These are phyloP conservation scores for Neodiprion fabricii DNA, from an alignment of 1,140 invertebrate genomes.

Conservation along the genomic window DNA sequence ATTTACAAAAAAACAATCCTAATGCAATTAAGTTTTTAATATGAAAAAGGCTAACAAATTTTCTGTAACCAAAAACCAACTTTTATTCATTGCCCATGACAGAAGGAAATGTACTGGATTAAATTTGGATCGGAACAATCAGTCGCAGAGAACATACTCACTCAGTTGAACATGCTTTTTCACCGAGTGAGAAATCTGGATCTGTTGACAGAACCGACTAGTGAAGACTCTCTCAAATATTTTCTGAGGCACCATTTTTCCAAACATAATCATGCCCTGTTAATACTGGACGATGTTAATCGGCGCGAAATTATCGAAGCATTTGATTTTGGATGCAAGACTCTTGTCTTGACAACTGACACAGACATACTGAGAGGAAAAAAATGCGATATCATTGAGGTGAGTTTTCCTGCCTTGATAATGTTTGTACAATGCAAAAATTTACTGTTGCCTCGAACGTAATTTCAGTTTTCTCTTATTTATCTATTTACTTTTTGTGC, in stretches of 20 bases:
- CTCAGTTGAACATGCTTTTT: slow-evolving; percentile 51
- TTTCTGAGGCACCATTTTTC: slow-evolving; percentile 61
- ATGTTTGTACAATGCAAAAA: neutral
- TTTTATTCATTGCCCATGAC: neutral
- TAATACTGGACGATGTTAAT: slow-evolving; percentile 73
- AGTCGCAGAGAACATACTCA: slow-evolving; percentile 51
- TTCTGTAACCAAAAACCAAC: neutral
- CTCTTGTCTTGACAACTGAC: slow-evolving; percentile 71
- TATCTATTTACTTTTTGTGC: neutral
- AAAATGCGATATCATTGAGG: slow-evolving; percentile 40
- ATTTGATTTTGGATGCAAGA: slow-evolving; percentile 74
- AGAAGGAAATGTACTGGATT: slow-evolving; percentile 58
- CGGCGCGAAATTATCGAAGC: slow-evolving; percentile 64
- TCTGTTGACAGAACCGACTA: slow-evolving; percentile 27
- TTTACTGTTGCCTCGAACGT: neutral
- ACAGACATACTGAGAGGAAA: slow-evolving; percentile 57
- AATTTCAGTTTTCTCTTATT: neutral
- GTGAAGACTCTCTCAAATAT: slow-evolving; percentile 46
- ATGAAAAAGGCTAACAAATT: neutral
- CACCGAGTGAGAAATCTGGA: slow-evolving; percentile 48
- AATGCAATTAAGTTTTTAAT: neutral
- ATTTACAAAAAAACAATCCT: slow-evolving; percentile 6
- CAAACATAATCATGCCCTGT: slow-evolving; percentile 61
- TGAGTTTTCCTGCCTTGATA: slow-evolving; percentile 25
- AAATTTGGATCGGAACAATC: slow-evolving; percentile 49